Conservation (phyloP, 2,888 invertebrate genomes). For the Drosophila stalkeri region DNA sequence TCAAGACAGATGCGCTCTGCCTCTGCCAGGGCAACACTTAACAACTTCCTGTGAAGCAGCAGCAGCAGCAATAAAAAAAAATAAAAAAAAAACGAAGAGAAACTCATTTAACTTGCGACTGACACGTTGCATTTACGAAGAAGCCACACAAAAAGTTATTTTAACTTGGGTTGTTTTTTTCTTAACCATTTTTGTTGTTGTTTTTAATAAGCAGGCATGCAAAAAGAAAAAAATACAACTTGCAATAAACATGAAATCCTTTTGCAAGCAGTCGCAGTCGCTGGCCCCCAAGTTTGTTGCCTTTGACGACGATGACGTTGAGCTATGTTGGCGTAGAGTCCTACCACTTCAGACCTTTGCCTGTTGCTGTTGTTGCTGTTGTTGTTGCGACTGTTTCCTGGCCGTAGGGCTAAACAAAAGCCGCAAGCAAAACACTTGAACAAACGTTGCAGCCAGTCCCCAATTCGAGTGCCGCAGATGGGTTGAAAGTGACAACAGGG, state of each 20-base stretch:
- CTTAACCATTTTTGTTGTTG: slow-evolving; percentile 26
- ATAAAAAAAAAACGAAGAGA: slow-evolving; percentile 32
- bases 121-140: slow-evolving; percentile 51
- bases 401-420: slow-evolving; percentile 50
- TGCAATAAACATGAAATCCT: slow-evolving; percentile 58
- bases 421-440: slow-evolving; percentile 68
- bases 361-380: slow-evolving; percentile 58
- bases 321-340: slow-evolving; percentile 28
- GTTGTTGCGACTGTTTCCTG: slow-evolving; percentile 56
- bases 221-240: slow-evolving; percentile 29
- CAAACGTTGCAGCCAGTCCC: slow-evolving; percentile 65
- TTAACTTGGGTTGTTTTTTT: neutral
- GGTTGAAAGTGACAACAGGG: slow-evolving; percentile 51
- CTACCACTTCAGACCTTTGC: slow-evolving; percentile 45
- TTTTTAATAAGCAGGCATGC: slow-evolving; percentile 54
- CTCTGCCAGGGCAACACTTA: slow-evolving; percentile 43
- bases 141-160: slow-evolving; percentile 56
- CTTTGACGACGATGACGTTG: slow-evolving; percentile 47
- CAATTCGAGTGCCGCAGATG: slow-evolving; percentile 35
- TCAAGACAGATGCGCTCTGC: slow-evolving; percentile 40
- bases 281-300: slow-evolving; percentile 38
- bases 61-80: neutral
- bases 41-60: slow-evolving; percentile 58
- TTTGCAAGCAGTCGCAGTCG: slow-evolving; percentile 25
- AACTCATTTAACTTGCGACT: slow-evolving; percentile 76